Base-by-base conservation (phyloP, 2,113 vertebrate species). In the Cyprinodon tularosa region DNA sequence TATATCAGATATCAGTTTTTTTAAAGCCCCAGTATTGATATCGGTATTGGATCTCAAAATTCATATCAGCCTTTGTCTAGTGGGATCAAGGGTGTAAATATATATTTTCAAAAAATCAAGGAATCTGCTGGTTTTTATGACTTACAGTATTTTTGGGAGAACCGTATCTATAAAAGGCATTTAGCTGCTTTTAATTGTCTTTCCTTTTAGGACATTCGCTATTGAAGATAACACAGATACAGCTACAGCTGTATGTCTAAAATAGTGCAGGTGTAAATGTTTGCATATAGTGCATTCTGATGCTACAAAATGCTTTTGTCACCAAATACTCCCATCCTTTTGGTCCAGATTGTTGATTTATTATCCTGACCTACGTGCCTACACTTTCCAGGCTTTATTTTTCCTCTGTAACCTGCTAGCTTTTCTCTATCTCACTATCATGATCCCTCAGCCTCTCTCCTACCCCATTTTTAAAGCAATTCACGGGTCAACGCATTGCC, bases 381-480 rank as follows among this genome's bases (percentile, higher is more conserved):
- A 22, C 71, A 66, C 57, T 37, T 61, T 72, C 70, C 81, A 62
- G 71, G 38, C 14, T 48, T 69, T 77, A 73, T 78, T 45, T 68
- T 73, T 81, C 77, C 38, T 72, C 57, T 70, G 80, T 77, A 80
- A 76, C 68, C 80, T 66, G 82, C 76, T 50, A 60, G 67, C 66
- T 71, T 77, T 82, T 72, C 74, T 62, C 83, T 66, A 57, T 80
- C 76, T 82, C 72, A 4, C 48, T 20, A 53, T 68, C 47, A 70
- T 67, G 74, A 80, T 77, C 78, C 68, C 65, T 77, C 22, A n/a
- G 22, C 79, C 77, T 68, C 37, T 77, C 66, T 85, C 86, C 73
- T 71, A 82, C 78, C 86, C 86, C 82, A 86, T 85, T 91, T 82
- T 86, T 83, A 36, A 50, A 57, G 77, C 68, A 80, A 86, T 86